Conservation (phyloP, 92 coral and sea anemone species). For the Plumapathes pennacea region DNA sequence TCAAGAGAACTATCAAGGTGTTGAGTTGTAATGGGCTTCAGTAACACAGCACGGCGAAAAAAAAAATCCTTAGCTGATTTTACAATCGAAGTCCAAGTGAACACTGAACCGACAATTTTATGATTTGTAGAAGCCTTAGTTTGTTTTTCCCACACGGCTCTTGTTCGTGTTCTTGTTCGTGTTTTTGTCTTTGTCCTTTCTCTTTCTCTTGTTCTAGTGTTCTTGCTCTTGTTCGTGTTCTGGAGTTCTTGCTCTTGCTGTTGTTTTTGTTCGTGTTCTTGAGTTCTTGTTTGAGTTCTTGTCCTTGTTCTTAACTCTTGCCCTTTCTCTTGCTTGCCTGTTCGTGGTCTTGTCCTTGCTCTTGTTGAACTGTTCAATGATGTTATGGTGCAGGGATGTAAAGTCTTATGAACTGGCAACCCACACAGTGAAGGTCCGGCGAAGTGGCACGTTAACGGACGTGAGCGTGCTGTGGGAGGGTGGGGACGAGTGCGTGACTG, state of each 20-base stretch:
- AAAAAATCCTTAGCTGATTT: no score
- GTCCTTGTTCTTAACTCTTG: not conserved
- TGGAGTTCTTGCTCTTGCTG: not conserved
- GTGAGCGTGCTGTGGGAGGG: conserved; percentile 89
- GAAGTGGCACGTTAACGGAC: conserved; percentile 83
- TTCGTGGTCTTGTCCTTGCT: not conserved
- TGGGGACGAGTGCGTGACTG: conserved; percentile 61
- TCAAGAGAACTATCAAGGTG: no score
- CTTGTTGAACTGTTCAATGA: no score
- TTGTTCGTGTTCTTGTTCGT: not conserved
- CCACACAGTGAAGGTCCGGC: conserved; percentile 82
- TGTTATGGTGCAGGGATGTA: no score
- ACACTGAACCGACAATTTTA: no score
- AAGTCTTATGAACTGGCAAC: conserved; percentile 74
- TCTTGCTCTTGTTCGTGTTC: not conserved
- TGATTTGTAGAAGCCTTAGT: no score
- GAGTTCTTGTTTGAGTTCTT: not conserved
- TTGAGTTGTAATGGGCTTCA: no score
- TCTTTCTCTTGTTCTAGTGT: not conserved
- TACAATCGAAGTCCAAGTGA: no score
- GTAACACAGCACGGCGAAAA: no score
- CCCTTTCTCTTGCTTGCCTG: not conserved
- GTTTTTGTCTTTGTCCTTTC: not conserved
- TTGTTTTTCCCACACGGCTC: no score
- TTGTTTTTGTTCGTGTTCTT: not conserved